Evolutionary conservation across 92 coral and sea anemone genomes (phyloP), one percentile per base, ranked within the genome.

Genomic region (Parazoanthus atlanticus): DNA sequence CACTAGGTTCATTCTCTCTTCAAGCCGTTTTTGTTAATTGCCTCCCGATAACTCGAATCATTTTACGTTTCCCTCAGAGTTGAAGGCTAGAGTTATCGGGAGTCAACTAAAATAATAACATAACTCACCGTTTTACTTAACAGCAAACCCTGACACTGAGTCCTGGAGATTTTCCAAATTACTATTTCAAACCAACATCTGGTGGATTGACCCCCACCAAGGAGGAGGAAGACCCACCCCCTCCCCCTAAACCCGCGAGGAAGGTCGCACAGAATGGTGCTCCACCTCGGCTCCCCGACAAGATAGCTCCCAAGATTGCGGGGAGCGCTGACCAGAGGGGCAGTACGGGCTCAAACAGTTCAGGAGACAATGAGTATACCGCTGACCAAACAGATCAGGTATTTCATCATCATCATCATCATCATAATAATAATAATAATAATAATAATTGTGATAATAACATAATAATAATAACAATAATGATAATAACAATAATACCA

Each of bases 271-370:
- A 72, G 80, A 78, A 46, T 8, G 83, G 89, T 69, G 70, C 23
- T 9, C 94, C 91, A 10, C 98, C 98, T 15, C 79, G 72, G 65
- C 91, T 95, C 49, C 98, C 98, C 11, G 91, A 91, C 58, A 95
- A 95, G 80, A 88, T n/a, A n/a, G n/a, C n/a, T n/a, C n/a, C 90
- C 3, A 92, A 89, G 76, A 74, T 56, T 87, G 88, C 93, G 9
- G 87, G 90, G 12, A 79, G 81, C 38, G 70, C 38, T 6, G 82
- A 91, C 32, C 96, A 95, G 82, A 94, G 95, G 73, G 84, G 93
- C 10, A 92, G 96, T 72, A 90, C 93, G 36, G 98, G 90, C 40
- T 93, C 96, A 38, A 94, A 74, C 90, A 92, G 96, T 78, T 90
- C 93, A 33, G 94, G 92, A 12, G 94, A 91, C 33, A 84, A 77